These are phyloP conservation scores for Oscheius myriophilus DNA, from an alignment of 2,888 invertebrate genomes.

Conservation along the genomic window DNA sequence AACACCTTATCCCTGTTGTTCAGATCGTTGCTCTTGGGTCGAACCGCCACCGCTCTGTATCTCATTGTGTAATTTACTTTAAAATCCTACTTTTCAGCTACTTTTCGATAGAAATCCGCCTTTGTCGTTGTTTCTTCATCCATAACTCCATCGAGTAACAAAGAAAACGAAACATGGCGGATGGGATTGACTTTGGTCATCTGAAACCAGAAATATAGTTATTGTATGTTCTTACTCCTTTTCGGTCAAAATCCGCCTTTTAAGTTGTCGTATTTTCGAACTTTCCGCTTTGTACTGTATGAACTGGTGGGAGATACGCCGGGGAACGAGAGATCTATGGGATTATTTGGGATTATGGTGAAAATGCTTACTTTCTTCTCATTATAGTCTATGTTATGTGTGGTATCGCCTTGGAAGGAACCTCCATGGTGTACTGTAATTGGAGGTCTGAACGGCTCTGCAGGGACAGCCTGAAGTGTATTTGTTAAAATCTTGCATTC, in stretches of 20 bases:
- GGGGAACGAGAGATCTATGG: conserved; percentile 32
- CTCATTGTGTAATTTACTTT: not conserved
- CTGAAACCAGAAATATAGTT: too few relatives aligned
- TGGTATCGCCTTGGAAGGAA: conserved; percentile 24
- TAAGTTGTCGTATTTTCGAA: conserved; percentile 49
- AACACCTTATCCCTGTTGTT: conserved; percentile 12
- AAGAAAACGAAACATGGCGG: conserved; percentile 21
- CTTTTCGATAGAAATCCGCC: conserved; percentile 31
- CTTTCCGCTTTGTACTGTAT: conserved; percentile 39
- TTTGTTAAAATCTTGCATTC: too few relatives aligned
- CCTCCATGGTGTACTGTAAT: not conserved
- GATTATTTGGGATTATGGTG: too few relatives aligned
- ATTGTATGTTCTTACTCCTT: too few relatives aligned
- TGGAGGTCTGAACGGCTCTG: not conserved
- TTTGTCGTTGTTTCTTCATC: conserved; percentile 27
- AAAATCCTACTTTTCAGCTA: conserved; percentile 18
- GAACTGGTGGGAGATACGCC: conserved; percentile 35
- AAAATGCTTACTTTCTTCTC: conserved; percentile 10
- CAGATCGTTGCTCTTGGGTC: conserved; percentile 22
- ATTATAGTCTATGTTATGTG: conserved; percentile 32
- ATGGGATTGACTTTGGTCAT: not conserved
- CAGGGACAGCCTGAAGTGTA: not conserved
- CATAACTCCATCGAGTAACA: conserved; percentile 15
- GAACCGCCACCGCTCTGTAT: conserved; percentile 13
- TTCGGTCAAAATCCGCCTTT: conserved; percentile 44